Evolutionary conservation across 2,113 vertebrate genomes (phyloP), one percentile per base, ranked within the genome.

Genomic region (Aphelocoma coerulescens): DNA sequence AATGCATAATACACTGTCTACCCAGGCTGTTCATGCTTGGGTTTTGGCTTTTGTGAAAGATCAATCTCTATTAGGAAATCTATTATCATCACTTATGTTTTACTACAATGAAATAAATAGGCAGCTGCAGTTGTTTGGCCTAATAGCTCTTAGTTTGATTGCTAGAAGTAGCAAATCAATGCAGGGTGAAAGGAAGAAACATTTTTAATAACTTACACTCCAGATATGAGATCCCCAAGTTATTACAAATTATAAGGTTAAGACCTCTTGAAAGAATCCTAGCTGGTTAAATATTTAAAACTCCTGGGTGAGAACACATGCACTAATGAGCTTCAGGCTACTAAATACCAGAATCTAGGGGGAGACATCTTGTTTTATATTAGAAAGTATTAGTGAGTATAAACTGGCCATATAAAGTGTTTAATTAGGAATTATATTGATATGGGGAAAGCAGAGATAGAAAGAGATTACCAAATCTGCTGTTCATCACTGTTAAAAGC

Each of bases 261-360:
- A 97, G 98, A 98, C 97, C 97, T 97, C 95, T 96, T 97, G 95
- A 96, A 97, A 55, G 85, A 97, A 97, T 96, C 96, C 97, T 98
- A 93, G 96, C 97, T 98, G 96, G 96, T 98, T 97, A 98, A 98
- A 98, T 98, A 98, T 98, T 97, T 98, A 98, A 98, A 98, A 97
- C 98, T 98, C 98, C 90, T 96, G 97, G 97, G 98, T 97, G 91
- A 96, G 95, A 97, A 48, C 66, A 58, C 82, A 96, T 89, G 95
- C 82, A 65, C 97, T 97, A 98, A 98, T 97, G 97, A 98, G 97
- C 97, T 98, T 96, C 91, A 91, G 96, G 97, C 97, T 96, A 96
- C 95, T 97, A 95, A 96, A 91, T 88, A 93, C 57, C 94, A 91
- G 91, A 89, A 92, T 97, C 88, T 92, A 75, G 85, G 37, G 93